Evolutionary conservation across 2,113 vertebrate species (phyloP), one percentile per base, ranked within the genome.

Genomic region (Poecile atricapillus): DNA sequence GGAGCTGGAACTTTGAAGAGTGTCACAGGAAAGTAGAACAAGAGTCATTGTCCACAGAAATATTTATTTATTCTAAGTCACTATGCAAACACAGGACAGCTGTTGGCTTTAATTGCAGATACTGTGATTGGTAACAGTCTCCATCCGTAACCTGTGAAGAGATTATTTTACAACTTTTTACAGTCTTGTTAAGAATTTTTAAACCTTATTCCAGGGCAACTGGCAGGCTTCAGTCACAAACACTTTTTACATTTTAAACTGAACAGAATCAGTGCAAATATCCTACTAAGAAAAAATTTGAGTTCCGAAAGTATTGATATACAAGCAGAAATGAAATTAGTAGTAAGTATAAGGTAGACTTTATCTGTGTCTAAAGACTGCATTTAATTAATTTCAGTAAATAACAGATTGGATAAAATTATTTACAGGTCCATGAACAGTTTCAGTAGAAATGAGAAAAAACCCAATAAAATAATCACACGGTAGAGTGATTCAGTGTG

Each of bases 361-460:
- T 94, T 59, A 41, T 93, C 47, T 64, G 28, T 49, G 56, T 89
- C 49, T 87, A 35, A 83, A 85, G 37, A 43, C 33, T 76, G 31
- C 14, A 65, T 41, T 84, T 55, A 80, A 37, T 80, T 80, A 1
- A 65, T 80, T 84, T 30, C 67, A 62, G 79, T 90, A 91, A 90
- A 46, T 75, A 87, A 75, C 80, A 87, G 53, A 78, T 76, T 83
- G 27, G 52, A 73, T 90, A 85, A 75, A 67, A 85, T 85, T 83
- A 67, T 58, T 67, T 74, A 55, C 64, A 94, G 82, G 70, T 95
- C n/a, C 50, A 63, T 85, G 67, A 76, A 39, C 55, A 55, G 20
- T 80, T 93, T 77, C 67, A 59, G 35, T 86, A 52, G 78, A 88
- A 93, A 86, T 39, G 9, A 86, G 83, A 77, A 14, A 90, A 97